Evolutionary conservation across 2,888 invertebrate species (phyloP).

Genomic region (Pyralis farinalis): DNA sequence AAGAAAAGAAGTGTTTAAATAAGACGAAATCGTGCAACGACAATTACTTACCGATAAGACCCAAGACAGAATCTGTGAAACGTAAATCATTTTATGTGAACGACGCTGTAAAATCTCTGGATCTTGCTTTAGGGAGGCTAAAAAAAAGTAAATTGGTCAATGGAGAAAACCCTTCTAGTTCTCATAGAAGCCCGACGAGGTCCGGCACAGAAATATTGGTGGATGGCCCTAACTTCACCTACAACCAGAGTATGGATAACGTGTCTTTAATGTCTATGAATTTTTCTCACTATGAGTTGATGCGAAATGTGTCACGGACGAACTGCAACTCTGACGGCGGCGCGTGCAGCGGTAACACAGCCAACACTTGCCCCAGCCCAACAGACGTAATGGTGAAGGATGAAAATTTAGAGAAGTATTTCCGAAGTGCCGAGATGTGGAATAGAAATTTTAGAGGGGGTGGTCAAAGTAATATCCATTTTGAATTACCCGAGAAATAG

Average conservation of each 20-base stretch:
- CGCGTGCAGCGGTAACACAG: constrained; percentile 52
- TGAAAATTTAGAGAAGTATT: constrained; percentile 64
- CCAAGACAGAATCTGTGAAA: constrained; percentile 40
- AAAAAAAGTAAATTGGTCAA: constrained; percentile 57
- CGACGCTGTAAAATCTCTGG: constrained; percentile 54
- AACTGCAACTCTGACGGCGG: constrained; percentile 61
- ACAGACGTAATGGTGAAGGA: constrained; percentile 46
- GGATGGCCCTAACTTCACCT: constrained; percentile 33
- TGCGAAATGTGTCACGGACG: constrained; percentile 57
- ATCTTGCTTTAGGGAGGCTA: constrained; percentile 47
- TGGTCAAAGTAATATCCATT: constrained; percentile 29
- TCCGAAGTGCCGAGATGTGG: constrained; percentile 66
- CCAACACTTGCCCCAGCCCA: constrained; percentile 33
- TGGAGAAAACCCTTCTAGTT: constrained; percentile 32
- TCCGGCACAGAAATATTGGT: constrained; percentile 40
- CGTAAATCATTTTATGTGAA: constrained; percentile 54
- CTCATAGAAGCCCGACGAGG: constrained; percentile 20
- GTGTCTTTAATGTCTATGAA: constrained; percentile 63
- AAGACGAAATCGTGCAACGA: constrained; percentile 46
- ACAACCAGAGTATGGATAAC: constrained; percentile 36
- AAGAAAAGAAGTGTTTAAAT: constrained; percentile 40
- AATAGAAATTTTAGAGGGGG: constrained; percentile 30
- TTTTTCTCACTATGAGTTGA: constrained; percentile 67
- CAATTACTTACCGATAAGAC: constrained; percentile 26
- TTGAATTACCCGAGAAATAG: constrained; percentile 36